These are phyloP conservation scores for Trematomus bernacchii DNA, from an alignment of 2,797 vertebrate species.

Conservation along the genomic window DNA sequence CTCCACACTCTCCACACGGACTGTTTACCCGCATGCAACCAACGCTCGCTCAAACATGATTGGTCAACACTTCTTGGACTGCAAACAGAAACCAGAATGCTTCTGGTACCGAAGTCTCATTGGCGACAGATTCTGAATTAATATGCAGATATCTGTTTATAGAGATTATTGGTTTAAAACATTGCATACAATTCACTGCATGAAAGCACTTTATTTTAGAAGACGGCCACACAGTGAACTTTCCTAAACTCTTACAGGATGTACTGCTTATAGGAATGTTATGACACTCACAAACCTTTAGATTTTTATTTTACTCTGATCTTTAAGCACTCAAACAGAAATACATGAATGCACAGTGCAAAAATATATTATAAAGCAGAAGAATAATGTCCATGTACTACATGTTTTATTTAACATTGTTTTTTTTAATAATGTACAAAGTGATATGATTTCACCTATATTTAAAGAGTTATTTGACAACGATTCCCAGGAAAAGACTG, in stretches of 20 bases:
- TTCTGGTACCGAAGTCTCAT: too few species aligned
- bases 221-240: constrained; percentile 32
- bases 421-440: constrained; percentile 5
- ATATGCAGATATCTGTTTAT: too few species aligned
- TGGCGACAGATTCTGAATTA: too few species aligned
- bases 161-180: constrained; percentile 13
- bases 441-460: neutral
- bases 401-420: constrained; percentile 7
- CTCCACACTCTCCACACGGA: too few species aligned
- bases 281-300: constrained; percentile 4
- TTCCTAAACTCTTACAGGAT: constrained; percentile 6
- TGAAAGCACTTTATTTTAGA: constrained; percentile 71
- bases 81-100: too few species aligned
- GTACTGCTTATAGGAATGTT: constrained; percentile 28
- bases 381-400: constrained; percentile 22
- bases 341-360: constrained; percentile 5
- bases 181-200: constrained; percentile 44
- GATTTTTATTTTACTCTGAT: constrained; percentile 29
- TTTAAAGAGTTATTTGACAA: neutral
- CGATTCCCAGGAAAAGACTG: neutral
- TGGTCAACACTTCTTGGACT: too few species aligned
- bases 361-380: constrained; percentile 11
- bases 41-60: too few species aligned
- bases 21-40: too few species aligned
- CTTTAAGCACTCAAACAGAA: constrained; percentile 35